Percentiles rank a stretch among this genome's conserved stretches.
Evolutionary conservation across 1,140 invertebrate genomes (phyloP).

Genomic region (Coboldia fuscipes): DNA sequence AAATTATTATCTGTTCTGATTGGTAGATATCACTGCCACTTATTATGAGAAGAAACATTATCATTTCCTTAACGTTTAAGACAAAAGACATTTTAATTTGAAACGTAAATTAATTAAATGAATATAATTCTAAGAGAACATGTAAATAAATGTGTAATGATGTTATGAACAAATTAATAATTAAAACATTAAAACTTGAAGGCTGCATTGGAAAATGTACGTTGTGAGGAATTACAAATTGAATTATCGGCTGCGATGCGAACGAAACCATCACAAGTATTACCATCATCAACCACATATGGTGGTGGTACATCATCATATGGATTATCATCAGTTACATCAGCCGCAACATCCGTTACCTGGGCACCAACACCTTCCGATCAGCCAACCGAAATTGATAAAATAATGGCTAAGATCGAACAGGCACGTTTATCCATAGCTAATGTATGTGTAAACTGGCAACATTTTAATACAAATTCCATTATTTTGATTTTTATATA

Average conservation of each 20-base stretch:
- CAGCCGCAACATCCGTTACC: slow-evolving; percentile 16
- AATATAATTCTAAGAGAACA: too few species aligned
- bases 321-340: slow-evolving; percentile 12
- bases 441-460: slow-evolving; percentile 7
- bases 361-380: slow-evolving; percentile 29
- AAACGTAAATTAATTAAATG: too few species aligned
- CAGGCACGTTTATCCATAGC: slow-evolving; percentile 27
- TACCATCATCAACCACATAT: slow-evolving; percentile 7
- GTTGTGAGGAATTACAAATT: slow-evolving; percentile 69
- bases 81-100: too few species aligned
- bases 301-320: slow-evolving; percentile 10
- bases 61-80: too few species aligned
- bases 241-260: slow-evolving; percentile 48
- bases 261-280: slow-evolving; percentile 12
- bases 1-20: too few species aligned
- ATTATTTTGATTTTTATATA: neutral
- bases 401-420: slow-evolving; percentile 87
- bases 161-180: too few species aligned
- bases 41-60: too few species aligned
- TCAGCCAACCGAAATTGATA: slow-evolving; percentile 65
- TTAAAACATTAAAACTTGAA: too few species aligned
- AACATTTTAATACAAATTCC: neutral
- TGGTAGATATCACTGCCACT: too few species aligned
- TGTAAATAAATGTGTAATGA: too few species aligned
- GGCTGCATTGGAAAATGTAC: slow-evolving; percentile 66